Conservation (phyloP, 2,113 vertebrate species). For the Trogon surrucura region DNA sequence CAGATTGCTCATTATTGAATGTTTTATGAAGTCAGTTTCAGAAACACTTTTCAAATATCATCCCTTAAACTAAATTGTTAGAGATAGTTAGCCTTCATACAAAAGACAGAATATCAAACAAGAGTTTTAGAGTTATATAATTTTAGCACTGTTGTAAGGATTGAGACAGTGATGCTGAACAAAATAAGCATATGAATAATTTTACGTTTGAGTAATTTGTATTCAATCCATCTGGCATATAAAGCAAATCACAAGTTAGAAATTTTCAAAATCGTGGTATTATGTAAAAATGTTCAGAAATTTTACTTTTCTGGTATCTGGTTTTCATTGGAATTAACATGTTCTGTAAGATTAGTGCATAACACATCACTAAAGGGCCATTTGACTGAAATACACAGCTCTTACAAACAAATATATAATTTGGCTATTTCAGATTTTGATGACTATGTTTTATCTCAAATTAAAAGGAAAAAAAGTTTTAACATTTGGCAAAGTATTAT, state of each 20-base stretch:
- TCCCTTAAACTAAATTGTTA: not conserved
- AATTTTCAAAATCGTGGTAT: not conserved
- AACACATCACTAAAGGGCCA: not conserved
- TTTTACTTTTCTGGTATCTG: not conserved
- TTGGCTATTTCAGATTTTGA: not conserved
- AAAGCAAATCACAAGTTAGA: not conserved
- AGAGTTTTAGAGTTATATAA: not conserved
- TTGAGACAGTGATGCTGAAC: not conserved
- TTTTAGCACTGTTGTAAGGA: not conserved
- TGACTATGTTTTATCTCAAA: not conserved
- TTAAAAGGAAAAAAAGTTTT: not conserved
- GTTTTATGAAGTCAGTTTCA: not conserved
- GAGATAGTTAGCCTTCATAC: not conserved
- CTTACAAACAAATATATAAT: not conserved
- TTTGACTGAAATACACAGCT: not conserved
- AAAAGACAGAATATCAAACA: not conserved
- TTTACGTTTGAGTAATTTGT: not conserved
- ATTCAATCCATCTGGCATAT: not conserved
- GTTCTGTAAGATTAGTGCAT: not conserved
- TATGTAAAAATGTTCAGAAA: not conserved
- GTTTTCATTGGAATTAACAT: not conserved
- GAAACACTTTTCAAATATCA: not conserved
- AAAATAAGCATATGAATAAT: not conserved
- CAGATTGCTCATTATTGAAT: not conserved
- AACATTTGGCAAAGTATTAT: constrained; percentile 38